Percentiles rank a stretch among this genome's conserved stretches.
phyloP scores from a whole-genome alignment of 1,140 invertebrate genomes.

The Nautilus pompilius region DNA sequence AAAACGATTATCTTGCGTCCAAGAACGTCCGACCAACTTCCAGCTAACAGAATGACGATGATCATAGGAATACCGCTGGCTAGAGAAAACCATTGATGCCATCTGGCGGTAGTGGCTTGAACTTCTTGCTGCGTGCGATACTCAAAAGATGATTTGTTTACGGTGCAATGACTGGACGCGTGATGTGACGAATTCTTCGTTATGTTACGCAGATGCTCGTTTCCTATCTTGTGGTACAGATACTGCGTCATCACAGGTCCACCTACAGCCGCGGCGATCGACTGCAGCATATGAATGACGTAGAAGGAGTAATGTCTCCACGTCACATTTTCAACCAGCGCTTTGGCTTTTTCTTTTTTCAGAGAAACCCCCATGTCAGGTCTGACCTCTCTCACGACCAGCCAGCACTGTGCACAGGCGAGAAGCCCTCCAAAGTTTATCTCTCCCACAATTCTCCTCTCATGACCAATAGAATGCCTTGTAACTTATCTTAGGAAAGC shows the following conservation, averaged over 20 bases:
- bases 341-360: too few relatives aligned
- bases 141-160: not conserved
- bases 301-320: not conserved
- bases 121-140: not conserved
- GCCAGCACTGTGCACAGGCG: too few relatives aligned
- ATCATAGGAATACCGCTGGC: conserved; percentile 9
- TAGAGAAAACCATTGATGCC: not conserved
- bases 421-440: too few relatives aligned
- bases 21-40: conserved; percentile 10
- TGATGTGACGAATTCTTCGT: not conserved
- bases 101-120: not conserved
- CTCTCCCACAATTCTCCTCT: too few relatives aligned
- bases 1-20: conserved; percentile 12
- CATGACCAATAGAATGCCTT: too few relatives aligned
- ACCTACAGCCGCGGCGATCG: not conserved
- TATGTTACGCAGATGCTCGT: not conserved
- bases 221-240: not conserved
- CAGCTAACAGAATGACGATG: conserved; percentile 7
- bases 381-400: too few relatives aligned
- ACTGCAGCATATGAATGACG: not conserved
- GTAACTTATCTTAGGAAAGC: too few relatives aligned
- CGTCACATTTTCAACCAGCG: not conserved
- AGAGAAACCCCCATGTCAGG: too few relatives aligned
- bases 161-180: not conserved
- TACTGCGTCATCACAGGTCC: not conserved